Evolutionary conservation across 2,888 invertebrate genomes (phyloP), one percentile per base, ranked within the genome.

Genomic region (Drosophila diplacantha): DNA sequence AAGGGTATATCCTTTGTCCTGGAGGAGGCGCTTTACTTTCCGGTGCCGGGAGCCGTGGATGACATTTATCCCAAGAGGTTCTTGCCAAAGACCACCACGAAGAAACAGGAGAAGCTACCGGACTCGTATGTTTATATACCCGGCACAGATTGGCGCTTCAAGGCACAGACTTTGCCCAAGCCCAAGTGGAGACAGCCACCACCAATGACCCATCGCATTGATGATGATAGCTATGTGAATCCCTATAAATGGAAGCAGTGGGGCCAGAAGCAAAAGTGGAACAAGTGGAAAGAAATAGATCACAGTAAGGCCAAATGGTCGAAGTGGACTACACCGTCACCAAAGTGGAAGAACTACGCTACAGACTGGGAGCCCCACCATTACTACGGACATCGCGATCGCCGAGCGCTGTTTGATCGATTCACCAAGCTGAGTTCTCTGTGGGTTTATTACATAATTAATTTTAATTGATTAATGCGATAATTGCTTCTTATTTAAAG

Each of bases 51-150:
- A 9, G 72, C 62, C 0, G 54, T 84, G 9, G 74, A 79, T 14
- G 87, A 87, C 69, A 69, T 86, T 4, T 79, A 85, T 54, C 87
- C 87, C 4, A 86, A 85, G 38, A 72, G 75, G 12, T 77, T 82
- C 11, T 35, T 81, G 16, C 64, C 72, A 14, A 76, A 73, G 16
- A 81, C 72, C 6, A 79, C 85, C 5, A 71, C 76, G 8, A 70
- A 72, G 0, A 74, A 74, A 11, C 69, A 78, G 1, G 58, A 58
- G 29, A 73, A 49, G 16, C 41, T 69, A 14, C 43, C 71, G 1
- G 74, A 76, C 2, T 61, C 75, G 0, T 68, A 71, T 43, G 73
- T 86, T 2, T 80, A 80, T 37, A 85, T 87, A 69, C 85, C 85
- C 1, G 87, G 87, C 1, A 83, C 85, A 0, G 59, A 82, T 50